These are phyloP conservation scores for Stegastes partitus DNA, from an alignment of 2,113 vertebrate genomes.

Conservation along the genomic window DNA sequence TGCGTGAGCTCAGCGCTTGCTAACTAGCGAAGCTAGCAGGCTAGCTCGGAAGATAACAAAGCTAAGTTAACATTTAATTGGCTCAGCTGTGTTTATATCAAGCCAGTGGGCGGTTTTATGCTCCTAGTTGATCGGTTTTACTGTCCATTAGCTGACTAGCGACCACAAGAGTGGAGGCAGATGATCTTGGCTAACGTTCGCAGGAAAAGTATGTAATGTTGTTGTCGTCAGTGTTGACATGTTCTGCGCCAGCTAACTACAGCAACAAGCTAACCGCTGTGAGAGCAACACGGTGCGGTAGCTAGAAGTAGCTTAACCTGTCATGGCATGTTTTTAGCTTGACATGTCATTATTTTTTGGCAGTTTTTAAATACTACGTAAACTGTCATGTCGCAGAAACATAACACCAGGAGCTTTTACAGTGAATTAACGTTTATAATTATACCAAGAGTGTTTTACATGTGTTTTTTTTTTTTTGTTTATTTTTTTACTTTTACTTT, in stretches of 20 bases:
- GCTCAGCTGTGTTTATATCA: not conserved
- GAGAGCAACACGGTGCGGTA: not conserved
- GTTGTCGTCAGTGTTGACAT: constrained; percentile 49
- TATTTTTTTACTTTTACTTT: too few relatives aligned
- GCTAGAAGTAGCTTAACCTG: not conserved
- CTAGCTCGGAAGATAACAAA: constrained; percentile 27
- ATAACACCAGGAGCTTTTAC: too few relatives aligned
- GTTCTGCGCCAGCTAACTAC: constrained; percentile 1
- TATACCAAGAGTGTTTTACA: too few relatives aligned
- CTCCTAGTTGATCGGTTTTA: not conserved
- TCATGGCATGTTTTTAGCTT: not conserved
- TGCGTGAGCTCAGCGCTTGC: constrained; percentile 44
- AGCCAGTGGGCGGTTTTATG: not conserved
- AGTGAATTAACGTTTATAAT: too few relatives aligned
- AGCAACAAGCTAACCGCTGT: constrained; percentile 5
- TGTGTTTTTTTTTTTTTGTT: too few relatives aligned
- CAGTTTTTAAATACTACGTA: not conserved
- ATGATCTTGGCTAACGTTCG: constrained; percentile 26
- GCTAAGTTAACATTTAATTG: not conserved
- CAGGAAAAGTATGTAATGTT: constrained; percentile 31
- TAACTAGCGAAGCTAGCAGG: constrained; percentile 36
- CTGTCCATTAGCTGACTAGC: not conserved
- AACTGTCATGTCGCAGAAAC: too few relatives aligned
- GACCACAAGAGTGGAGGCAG: not conserved
- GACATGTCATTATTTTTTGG: not conserved